Evolutionary conservation across 1,140 invertebrate genomes (phyloP).

Genomic region (Psix sp.): DNA sequence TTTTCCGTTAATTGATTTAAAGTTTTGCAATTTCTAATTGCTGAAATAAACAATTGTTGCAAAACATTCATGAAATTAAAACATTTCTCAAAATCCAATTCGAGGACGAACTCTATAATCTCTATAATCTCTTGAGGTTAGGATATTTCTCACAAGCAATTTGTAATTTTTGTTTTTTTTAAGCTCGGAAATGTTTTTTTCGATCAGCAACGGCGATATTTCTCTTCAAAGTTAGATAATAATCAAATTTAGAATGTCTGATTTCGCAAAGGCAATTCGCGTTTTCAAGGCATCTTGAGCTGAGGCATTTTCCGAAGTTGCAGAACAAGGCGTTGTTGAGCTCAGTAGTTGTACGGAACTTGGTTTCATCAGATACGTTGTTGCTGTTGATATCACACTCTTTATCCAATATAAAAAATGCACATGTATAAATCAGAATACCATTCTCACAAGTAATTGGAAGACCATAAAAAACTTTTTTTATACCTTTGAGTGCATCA

Average conservation of each 20-base stretch:
- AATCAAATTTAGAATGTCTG: constrained; percentile 15
- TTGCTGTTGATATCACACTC: neutral
- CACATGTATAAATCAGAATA: too few relatives aligned
- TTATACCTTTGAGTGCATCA: constrained; percentile 6
- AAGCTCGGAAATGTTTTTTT: constrained; percentile 12
- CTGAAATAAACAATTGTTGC: constrained; percentile 23
- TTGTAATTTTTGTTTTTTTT: constrained; percentile 22
- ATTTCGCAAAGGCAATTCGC: constrained; percentile 8
- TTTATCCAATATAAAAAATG: too few relatives aligned
- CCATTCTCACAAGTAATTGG: too few relatives aligned
- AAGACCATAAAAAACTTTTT: neutral
- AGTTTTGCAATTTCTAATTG: constrained; percentile 15
- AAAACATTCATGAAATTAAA: neutral
- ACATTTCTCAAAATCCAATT: constrained; percentile 2
- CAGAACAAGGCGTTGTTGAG: constrained; percentile 3
- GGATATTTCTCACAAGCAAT: constrained; percentile 18
- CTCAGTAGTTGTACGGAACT: constrained; percentile 6
- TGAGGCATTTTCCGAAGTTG: constrained; percentile 4
- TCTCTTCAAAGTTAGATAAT: constrained; percentile 10
- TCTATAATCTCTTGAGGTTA: constrained; percentile 7
- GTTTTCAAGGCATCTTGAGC: constrained; percentile 11
- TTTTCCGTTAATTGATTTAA: constrained; percentile 6
- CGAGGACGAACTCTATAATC: constrained; percentile 13
- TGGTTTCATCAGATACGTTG: neutral
- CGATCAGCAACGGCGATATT: constrained; percentile 21